Conservation (phyloP, 2,797 vertebrate genomes). For the Clarias platycephalus region DNA sequence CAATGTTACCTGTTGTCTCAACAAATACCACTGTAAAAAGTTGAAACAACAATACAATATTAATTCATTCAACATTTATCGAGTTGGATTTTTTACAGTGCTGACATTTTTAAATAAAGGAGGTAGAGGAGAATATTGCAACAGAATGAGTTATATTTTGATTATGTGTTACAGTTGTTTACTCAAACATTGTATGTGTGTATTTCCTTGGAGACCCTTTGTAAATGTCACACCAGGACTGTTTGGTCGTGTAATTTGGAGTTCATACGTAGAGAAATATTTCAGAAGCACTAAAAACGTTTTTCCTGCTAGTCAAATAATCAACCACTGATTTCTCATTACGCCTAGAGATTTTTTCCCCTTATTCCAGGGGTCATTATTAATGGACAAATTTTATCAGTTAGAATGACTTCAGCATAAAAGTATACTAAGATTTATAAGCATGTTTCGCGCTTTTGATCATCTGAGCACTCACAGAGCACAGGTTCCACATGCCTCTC, state of each 20-base stretch:
- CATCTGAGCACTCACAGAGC: conserved; percentile 38
- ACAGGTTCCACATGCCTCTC: conserved; percentile 42
- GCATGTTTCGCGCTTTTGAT: conserved; percentile 49
- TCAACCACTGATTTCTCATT: neutral
- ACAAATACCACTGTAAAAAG: too few relatives aligned
- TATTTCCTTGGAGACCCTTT: neutral
- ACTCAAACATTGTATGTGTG: neutral
- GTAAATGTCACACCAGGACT: neutral
- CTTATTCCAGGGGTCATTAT: conserved; percentile 31
- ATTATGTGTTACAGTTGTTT: neutral
- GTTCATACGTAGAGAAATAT: neutral
- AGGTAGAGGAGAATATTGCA: too few relatives aligned
- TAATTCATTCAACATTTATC: too few relatives aligned
- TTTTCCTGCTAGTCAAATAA: conserved; percentile 6
- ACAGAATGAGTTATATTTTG: neutral
- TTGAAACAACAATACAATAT: too few relatives aligned
- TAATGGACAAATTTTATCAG: conserved; percentile 60
- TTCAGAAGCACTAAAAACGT: neutral
- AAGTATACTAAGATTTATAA: conserved; percentile 53
- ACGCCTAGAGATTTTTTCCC: neutral
- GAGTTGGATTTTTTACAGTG: too few relatives aligned
- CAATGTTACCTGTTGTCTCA: too few relatives aligned
- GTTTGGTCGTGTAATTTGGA: neutral
- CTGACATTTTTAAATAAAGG: neutral
- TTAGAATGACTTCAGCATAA: conserved; percentile 34